These are phyloP conservation scores for Drosophila peninsularis DNA, from an alignment of 2,888 invertebrate species.

Conservation along the genomic window DNA sequence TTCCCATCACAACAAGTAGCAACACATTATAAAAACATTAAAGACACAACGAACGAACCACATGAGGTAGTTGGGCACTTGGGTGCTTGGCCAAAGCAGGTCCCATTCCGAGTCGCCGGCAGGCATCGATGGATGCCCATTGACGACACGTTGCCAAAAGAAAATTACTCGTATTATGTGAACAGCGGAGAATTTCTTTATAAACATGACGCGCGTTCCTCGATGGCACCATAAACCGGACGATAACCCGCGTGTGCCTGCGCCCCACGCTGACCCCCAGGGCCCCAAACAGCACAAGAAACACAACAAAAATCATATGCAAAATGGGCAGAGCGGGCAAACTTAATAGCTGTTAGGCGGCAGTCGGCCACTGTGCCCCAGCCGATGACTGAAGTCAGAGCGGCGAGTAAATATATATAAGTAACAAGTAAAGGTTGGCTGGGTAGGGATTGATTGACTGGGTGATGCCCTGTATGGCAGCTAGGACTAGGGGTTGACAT, in stretches of 20 bases:
- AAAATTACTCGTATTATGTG: conserved; percentile 65
- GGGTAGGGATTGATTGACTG: neutral
- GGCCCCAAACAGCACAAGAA: conserved; percentile 14
- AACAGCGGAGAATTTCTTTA: conserved; percentile 63
- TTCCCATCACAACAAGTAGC: conserved; percentile 51
- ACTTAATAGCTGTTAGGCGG: conserved; percentile 69
- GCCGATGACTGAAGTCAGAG: conserved; percentile 10
- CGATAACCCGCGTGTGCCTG: conserved; percentile 64
- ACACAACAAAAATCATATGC: conserved; percentile 60
- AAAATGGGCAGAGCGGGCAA: conserved; percentile 51
- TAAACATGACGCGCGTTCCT: conserved; percentile 62
- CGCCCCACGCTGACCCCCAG: conserved; percentile 57
- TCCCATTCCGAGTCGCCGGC: conserved; percentile 25
- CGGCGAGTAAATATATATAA: neutral
- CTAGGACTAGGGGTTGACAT: too few relatives aligned
- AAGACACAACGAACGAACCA: conserved; percentile 16
- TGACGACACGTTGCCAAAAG: conserved; percentile 56
- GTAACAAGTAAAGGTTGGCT: neutral
- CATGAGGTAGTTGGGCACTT: conserved; percentile 9
- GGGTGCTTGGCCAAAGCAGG: conserved; percentile 21
- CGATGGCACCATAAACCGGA: conserved; percentile 70
- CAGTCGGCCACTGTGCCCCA: conserved; percentile 27
- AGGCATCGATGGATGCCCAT: conserved; percentile 51
- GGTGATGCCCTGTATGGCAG: neutral
- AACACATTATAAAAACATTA: conserved; percentile 59